Conservation (phyloP, 2,113 vertebrate species). For the Oreocharis arfaki region DNA sequence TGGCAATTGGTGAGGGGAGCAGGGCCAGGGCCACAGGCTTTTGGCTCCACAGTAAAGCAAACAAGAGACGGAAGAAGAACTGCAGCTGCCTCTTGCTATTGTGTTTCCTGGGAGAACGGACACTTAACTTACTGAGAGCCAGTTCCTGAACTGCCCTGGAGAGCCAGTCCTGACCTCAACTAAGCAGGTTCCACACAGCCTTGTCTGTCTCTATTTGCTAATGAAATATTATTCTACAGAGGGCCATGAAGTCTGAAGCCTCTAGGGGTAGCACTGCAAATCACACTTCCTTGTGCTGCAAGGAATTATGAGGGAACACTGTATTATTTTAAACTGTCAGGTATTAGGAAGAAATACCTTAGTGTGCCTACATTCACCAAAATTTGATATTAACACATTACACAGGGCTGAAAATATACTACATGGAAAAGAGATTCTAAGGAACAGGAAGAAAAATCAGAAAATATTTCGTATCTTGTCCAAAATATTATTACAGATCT, state of each 20-base stretch:
- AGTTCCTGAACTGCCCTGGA: neutral
- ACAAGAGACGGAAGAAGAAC: neutral
- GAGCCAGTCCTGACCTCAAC: neutral
- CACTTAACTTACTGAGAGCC: neutral
- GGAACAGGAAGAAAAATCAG: neutral
- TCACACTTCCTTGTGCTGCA: neutral
- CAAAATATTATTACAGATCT: neutral
- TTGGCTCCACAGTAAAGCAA: neutral
- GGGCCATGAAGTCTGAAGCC: neutral
- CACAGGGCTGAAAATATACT: neutral
- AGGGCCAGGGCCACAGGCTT: neutral
- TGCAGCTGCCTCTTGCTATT: neutral
- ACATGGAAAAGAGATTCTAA: neutral
- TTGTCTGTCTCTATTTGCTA: neutral
- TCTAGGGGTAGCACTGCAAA: neutral
- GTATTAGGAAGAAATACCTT: neutral
- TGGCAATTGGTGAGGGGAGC: neutral
- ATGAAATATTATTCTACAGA: neutral
- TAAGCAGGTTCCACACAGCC: neutral
- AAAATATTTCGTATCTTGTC: neutral
- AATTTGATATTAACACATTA: neutral
- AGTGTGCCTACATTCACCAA: neutral
- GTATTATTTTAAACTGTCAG: neutral
- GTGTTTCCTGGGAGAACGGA: neutral
- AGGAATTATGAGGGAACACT: neutral